Conservation (phyloP, 2,888 invertebrate genomes). For the Epistrophella euchroma region DNA sequence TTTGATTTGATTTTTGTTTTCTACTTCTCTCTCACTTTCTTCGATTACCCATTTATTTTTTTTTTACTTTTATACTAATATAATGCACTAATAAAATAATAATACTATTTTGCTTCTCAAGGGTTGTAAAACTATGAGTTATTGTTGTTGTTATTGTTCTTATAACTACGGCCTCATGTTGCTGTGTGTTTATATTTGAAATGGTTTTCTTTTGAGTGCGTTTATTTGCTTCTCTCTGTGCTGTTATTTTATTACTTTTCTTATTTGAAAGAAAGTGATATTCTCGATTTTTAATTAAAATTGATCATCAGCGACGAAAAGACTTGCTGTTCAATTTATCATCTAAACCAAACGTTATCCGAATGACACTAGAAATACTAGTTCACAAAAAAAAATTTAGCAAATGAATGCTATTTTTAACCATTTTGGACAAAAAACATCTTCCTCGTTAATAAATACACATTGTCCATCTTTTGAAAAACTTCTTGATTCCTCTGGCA, state of each 20-base stretch:
- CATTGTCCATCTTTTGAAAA: too few species aligned
- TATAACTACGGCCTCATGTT: slow-evolving; percentile 51
- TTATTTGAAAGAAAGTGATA: neutral
- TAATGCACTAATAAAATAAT: slow-evolving; percentile 55
- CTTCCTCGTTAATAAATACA: too few species aligned
- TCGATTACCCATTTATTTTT: slow-evolving; percentile 44
- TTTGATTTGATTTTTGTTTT: slow-evolving; percentile 44
- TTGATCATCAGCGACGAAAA: neutral
- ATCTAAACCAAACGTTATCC: neutral
- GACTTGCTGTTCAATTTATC: neutral
- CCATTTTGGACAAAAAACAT: too few species aligned
- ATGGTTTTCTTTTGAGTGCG: slow-evolving; percentile 61
- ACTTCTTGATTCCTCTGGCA: too few species aligned
- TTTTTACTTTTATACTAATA: slow-evolving; percentile 55
- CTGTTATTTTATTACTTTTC: slow-evolving; percentile 40
- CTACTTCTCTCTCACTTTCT: slow-evolving; percentile 60
- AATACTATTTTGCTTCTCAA: slow-evolving; percentile 48
- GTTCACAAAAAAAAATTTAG: too few species aligned
- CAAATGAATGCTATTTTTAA: too few species aligned
- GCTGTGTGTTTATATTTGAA: slow-evolving; percentile 59
- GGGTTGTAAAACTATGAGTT: slow-evolving; percentile 32
- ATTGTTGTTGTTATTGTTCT: slow-evolving; percentile 18
- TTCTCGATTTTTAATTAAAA: neutral
- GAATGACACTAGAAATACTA: neutral
- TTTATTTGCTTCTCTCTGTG: slow-evolving; percentile 58